Evolutionary conservation across 1,140 invertebrate species (phyloP).

Genomic region (Macrosteles quadrilineatus): DNA sequence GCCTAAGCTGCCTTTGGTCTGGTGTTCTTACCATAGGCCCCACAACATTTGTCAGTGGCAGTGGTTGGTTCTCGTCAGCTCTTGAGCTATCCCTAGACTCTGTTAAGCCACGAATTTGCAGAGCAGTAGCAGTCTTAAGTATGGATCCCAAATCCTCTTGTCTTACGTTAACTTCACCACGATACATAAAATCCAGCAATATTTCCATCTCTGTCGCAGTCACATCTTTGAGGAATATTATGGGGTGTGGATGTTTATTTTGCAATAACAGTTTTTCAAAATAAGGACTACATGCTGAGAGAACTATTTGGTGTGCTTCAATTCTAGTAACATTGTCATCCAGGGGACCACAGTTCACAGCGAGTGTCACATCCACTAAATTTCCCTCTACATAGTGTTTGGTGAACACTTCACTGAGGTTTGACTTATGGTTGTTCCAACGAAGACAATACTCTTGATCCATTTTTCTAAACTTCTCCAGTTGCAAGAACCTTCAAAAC

Average conservation of each 20-base stretch:
- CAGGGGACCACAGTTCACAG: constrained; percentile 77
- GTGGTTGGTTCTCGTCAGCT: constrained; percentile 18
- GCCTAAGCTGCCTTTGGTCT: constrained; percentile 4
- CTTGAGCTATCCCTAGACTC: constrained; percentile 36
- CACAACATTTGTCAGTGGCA: constrained; percentile 26
- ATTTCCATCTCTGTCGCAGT: constrained; percentile 84
- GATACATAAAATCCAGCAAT: constrained; percentile 88
- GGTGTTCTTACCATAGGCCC: constrained; percentile 8
- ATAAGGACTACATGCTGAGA: constrained; percentile 92
- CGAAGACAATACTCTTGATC: constrained; percentile 93
- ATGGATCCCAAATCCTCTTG: constrained; percentile 85
- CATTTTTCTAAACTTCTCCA: constrained; percentile 53
- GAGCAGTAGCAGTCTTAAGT: constrained; percentile 86
- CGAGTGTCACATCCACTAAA: constrained; percentile 89
- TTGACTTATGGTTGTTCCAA: constrained; percentile 92
- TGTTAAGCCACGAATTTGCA: constrained; percentile 82
- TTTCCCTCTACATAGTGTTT: constrained; percentile 82
- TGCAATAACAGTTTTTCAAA: constrained; percentile 92
- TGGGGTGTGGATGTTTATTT: constrained; percentile 88
- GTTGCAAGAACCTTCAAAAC: background rate
- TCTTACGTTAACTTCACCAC: constrained; percentile 86
- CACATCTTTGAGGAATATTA: constrained; percentile 89
- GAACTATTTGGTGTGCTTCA: constrained; percentile 90
- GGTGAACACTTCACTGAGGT: constrained; percentile 84
- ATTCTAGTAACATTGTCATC: constrained; percentile 59